Evolutionary conservation across 2,113 vertebrate species (phyloP).

Genomic region (Trogon surrucura): DNA sequence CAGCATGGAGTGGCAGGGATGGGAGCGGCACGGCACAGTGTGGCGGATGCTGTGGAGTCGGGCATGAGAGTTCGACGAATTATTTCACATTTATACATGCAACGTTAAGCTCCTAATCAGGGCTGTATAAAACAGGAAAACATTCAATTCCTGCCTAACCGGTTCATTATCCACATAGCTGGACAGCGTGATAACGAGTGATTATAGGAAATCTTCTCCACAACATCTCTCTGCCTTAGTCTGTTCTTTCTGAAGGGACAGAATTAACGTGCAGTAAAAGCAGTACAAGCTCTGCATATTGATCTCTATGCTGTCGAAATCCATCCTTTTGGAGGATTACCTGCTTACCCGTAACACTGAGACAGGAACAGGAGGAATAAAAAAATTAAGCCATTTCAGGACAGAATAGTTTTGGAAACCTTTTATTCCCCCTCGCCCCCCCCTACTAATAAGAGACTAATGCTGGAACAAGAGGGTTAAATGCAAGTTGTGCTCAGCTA

Average conservation of each 20-base stretch:
- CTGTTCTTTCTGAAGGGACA: neutral
- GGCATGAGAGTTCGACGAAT: accelerated
- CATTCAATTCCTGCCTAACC: neutral
- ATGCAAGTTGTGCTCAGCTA: neutral
- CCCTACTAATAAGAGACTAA: neutral
- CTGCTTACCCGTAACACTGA: no score
- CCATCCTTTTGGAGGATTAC: neutral
- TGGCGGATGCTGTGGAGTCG: accelerated
- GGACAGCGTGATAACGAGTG: neutral
- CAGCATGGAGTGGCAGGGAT: neutral
- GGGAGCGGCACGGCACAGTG: neutral
- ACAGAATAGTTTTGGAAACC: neutral
- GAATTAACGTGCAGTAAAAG: neutral
- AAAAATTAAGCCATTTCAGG: neutral
- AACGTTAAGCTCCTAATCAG: neutral
- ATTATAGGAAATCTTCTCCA: neutral
- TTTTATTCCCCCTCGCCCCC: neutral
- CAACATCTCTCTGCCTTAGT: neutral
- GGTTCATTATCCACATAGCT: neutral
- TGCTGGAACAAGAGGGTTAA: conserved; percentile 46
- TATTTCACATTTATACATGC: neutral
- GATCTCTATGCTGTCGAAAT: neutral
- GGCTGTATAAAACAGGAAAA: neutral
- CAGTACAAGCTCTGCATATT: accelerated
- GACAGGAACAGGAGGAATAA: neutral